These are phyloP conservation scores for Cephus spinipes DNA, from an alignment of 2,888 invertebrate species.

Conservation along the genomic window DNA sequence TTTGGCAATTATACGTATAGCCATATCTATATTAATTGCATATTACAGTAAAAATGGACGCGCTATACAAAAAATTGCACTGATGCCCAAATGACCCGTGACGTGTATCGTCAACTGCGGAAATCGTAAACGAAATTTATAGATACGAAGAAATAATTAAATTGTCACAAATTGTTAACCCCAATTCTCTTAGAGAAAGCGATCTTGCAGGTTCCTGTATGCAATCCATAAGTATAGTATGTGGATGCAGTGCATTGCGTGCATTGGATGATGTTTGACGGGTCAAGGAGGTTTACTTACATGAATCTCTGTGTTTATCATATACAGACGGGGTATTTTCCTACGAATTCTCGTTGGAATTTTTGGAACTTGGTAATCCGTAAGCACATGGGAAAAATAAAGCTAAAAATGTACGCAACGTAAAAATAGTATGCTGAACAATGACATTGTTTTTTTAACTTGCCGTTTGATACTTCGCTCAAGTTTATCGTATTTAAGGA, in stretches of 20 bases:
- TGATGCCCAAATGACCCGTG: too few relatives aligned
- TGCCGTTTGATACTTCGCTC: not conserved
- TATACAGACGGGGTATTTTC: not conserved
- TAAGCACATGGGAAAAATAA: not conserved
- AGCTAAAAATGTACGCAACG: not conserved
- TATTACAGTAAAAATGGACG: too few relatives aligned
- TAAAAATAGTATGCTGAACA: not conserved
- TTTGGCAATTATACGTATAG: too few relatives aligned
- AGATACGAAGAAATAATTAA: not conserved
- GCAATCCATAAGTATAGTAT: not conserved
- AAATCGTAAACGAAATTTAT: not conserved
- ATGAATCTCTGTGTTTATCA: not conserved
- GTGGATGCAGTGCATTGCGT: not conserved
- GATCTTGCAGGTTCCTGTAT: not conserved
- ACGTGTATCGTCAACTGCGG: not conserved
- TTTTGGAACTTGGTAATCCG: not conserved
- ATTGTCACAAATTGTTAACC: not conserved
- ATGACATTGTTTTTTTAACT: not conserved
- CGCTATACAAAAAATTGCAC: too few relatives aligned
- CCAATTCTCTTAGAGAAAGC: not conserved
- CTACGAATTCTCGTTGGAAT: not conserved
- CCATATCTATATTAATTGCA: too few relatives aligned
- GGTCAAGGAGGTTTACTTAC: conserved; percentile 23
- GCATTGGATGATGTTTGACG: conserved; percentile 11
- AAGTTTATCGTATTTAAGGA: not conserved